phyloP scores from a whole-genome alignment of 2,797 vertebrate genomes.

The Enteromius treurensis region DNA sequence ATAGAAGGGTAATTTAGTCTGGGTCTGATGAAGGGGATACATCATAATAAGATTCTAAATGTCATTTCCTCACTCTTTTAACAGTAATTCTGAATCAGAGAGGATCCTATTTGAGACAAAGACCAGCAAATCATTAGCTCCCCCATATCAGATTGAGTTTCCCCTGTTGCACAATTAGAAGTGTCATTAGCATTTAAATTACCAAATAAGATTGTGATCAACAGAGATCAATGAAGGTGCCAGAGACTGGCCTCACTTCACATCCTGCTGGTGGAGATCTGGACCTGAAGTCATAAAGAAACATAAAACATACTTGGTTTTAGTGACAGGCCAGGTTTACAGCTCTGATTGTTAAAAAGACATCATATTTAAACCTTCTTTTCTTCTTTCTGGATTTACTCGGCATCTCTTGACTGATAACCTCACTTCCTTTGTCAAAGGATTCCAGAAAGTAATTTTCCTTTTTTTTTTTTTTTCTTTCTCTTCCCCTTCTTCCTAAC shows the following conservation, averaged over 20 bases:
- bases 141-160: conserved; percentile 76
- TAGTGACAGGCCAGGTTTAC: not conserved
- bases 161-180: conserved; percentile 78
- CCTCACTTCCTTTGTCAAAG: conserved; percentile 60
- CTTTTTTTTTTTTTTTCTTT: conserved; percentile 62
- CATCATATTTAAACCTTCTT: conserved; percentile 61
- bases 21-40: not conserved
- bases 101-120: conserved; percentile 71
- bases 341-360: conserved; percentile 26
- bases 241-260: conserved; percentile 55
- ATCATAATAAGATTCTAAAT: not conserved
- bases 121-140: conserved; percentile 75
- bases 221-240: conserved; percentile 77
- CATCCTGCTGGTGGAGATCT: not conserved
- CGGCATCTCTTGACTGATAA: conserved; percentile 48
- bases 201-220: conserved; percentile 81
- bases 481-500: conserved; percentile 47
- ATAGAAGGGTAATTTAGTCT: not conserved
- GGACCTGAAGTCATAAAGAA: not conserved
- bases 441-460: conserved; percentile 68
- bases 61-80: not conserved
- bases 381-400: conserved; percentile 46
- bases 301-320: conserved; percentile 13
- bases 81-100: conserved; percentile 1
- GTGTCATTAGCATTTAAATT: conserved; percentile 85